Conservation (phyloP, 2,888 invertebrate species). For the Agrochola circellaris region DNA sequence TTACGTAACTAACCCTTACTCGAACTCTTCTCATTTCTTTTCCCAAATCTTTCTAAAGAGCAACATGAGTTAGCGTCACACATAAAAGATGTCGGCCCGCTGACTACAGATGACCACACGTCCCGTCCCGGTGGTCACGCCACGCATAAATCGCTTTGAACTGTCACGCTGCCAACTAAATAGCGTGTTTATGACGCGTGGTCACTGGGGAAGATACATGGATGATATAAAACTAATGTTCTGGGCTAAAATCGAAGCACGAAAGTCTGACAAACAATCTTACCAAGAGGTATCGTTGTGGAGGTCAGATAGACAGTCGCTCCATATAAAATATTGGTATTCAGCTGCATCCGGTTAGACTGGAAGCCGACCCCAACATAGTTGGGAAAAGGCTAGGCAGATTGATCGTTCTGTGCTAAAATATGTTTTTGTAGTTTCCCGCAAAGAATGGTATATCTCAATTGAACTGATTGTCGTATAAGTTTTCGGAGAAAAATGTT, state of each 20-base stretch:
- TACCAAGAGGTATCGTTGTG: no score
- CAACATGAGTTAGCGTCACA: not conserved
- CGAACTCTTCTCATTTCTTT: not conserved
- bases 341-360: no score
- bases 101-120: conserved; percentile 34
- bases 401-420: not conserved
- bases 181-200: conserved; percentile 30
- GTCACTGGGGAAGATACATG: not conserved
- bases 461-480: not conserved
- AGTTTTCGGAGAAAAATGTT: not conserved
- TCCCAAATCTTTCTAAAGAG: not conserved
- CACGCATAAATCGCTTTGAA: conserved; percentile 50
- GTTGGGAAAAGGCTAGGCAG: no score
- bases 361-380: no score
- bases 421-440: no score
- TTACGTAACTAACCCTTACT: not conserved
- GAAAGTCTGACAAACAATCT: no score
- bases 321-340: no score
- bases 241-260: not conserved
- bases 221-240: not conserved
- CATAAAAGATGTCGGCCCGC: conserved; percentile 13
- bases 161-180: conserved; percentile 46
- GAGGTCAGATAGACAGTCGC: no score
- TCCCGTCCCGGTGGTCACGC: conserved; percentile 44
- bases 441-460: not conserved